Conservation (phyloP, 2,888 invertebrate genomes). For the Congeria kusceri region DNA sequence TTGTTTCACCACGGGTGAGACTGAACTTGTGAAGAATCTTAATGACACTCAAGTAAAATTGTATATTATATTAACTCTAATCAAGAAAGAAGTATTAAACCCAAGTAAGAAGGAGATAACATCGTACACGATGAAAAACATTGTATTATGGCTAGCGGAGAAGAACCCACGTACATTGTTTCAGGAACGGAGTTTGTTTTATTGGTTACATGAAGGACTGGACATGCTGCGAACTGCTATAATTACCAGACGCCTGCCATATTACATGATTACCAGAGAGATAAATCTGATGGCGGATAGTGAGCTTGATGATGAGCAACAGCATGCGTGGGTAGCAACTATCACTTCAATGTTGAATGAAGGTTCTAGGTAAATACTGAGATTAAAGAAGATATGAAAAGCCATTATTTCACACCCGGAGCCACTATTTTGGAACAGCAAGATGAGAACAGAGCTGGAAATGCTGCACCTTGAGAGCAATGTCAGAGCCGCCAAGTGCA, state of each 20-base stretch:
- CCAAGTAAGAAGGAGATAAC: slow-evolving; percentile 15
- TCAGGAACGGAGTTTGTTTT: background rate
- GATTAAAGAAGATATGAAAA: too few species aligned
- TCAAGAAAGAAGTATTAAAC: slow-evolving; percentile 5
- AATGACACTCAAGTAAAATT: slow-evolving; percentile 25
- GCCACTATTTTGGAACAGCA: too few species aligned
- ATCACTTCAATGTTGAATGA: too few species aligned
- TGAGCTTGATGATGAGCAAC: background rate
- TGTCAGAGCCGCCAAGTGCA: too few species aligned
- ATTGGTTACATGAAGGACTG: background rate
- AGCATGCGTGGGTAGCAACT: too few species aligned
- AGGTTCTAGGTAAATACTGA: too few species aligned
- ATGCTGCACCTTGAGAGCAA: too few species aligned
- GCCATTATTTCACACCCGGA: too few species aligned
- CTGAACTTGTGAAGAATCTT: slow-evolving; percentile 10
- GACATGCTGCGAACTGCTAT: background rate
- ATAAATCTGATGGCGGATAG: slow-evolving; percentile 15
- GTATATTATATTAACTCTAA: slow-evolving; percentile 19
- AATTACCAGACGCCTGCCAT: background rate
- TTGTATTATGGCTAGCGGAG: slow-evolving; percentile 28
- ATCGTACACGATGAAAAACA: slow-evolving; percentile 30
- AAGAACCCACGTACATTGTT: slow-evolving; percentile 11
- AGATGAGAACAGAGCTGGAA: too few species aligned
- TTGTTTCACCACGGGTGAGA: slow-evolving; percentile 23
- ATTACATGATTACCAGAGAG: slow-evolving; percentile 13